Percentiles rank a stretch among this genome's conserved stretches.
phyloP scores from a whole-genome alignment of 2,797 vertebrate genomes.

The Rhynchonycteris naso region DNA sequence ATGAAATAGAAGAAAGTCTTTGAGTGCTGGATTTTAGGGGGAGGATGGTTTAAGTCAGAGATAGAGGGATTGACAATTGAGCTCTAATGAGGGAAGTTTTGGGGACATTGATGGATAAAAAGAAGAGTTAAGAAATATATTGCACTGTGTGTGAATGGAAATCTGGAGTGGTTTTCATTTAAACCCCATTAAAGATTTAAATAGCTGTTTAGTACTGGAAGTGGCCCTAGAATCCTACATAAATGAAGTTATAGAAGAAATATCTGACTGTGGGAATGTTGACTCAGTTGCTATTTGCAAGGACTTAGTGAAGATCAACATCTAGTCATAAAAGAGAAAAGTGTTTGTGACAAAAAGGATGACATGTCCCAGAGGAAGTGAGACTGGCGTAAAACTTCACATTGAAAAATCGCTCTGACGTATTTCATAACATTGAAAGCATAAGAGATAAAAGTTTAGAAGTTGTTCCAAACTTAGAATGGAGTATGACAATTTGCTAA shows the following conservation, averaged over 20 bases:
- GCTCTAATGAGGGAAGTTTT: neutral
- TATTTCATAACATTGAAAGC: neutral
- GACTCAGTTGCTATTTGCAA: accelerated
- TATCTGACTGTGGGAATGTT: neutral
- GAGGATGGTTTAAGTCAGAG: neutral
- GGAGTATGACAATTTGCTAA: neutral
- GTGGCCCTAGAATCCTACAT: neutral
- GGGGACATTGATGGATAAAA: neutral
- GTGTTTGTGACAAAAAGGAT: neutral
- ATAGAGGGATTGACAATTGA: neutral
- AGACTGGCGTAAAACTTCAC: neutral
- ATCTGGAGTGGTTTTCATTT: neutral
- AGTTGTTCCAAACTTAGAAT: neutral
- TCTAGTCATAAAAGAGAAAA: neutral
- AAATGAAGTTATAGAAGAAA: neutral
- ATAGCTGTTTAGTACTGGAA: neutral
- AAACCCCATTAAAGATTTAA: slow-evolving; percentile 33
- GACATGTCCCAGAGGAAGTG: neutral
- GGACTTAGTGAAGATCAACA: neutral
- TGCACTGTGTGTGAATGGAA: neutral
- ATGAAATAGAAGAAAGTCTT: neutral
- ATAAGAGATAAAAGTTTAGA: neutral
- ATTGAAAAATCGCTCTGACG: neutral
- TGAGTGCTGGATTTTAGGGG: neutral
- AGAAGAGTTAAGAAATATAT: neutral